These are phyloP conservation scores for Trichomalopsis sarcophagae DNA, from an alignment of 1,140 invertebrate genomes.

Conservation along the genomic window DNA sequence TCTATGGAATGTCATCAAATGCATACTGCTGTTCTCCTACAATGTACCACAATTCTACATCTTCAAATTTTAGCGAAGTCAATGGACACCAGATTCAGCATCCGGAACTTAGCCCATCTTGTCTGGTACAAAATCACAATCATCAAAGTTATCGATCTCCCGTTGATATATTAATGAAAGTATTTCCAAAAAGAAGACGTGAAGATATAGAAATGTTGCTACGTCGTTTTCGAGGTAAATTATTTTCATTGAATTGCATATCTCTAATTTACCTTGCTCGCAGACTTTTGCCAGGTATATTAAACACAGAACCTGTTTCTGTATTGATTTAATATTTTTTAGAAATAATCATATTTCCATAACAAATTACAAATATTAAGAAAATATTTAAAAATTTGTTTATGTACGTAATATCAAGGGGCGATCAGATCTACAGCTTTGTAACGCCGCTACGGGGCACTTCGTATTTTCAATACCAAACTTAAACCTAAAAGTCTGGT, in stretches of 20 bases:
- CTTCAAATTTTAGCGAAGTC: slow-evolving; percentile 67
- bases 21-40: slow-evolving; percentile 73
- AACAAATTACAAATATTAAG: too few species aligned
- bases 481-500: too few species aligned
- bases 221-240: slow-evolving; percentile 78
- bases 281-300: too few species aligned
- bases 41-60: slow-evolving; percentile 70
- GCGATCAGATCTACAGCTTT: too few species aligned
- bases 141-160: slow-evolving; percentile 78
- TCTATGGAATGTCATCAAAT: slow-evolving; percentile 71
- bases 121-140: slow-evolving; percentile 68
- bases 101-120: slow-evolving; percentile 62
- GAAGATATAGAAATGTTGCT: slow-evolving; percentile 89
- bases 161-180: slow-evolving; percentile 84
- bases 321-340: too few species aligned
- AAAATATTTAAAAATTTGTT: too few species aligned
- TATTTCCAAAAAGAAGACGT: slow-evolving; percentile 90
- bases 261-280: too few species aligned
- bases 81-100: slow-evolving; percentile 69
- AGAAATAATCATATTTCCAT: too few species aligned
- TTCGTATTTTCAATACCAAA: too few species aligned
- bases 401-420: too few species aligned
- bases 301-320: too few species aligned
- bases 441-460: too few species aligned
- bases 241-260: background rate